phyloP scores from a whole-genome alignment of 2,888 invertebrate species.

The Heliconius ismenius region DNA sequence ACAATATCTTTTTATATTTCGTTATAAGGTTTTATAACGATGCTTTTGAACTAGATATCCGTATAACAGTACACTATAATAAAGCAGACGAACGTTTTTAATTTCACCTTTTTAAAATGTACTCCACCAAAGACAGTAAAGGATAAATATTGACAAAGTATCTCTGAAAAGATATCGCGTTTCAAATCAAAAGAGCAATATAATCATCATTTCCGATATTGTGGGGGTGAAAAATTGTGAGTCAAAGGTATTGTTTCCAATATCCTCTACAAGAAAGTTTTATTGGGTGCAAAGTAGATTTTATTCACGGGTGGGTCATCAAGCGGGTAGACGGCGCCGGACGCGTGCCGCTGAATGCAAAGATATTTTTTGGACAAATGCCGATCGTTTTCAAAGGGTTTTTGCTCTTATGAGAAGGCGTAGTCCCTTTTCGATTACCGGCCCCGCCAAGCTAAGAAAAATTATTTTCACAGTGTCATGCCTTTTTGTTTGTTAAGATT shows the following conservation, averaged over 20 bases:
- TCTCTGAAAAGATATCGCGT: conserved; percentile 66
- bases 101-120: not conserved
- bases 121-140: not conserved
- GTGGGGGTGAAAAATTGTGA: conserved; percentile 68
- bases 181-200: conserved; percentile 75
- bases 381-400: conserved; percentile 77
- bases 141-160: conserved; percentile 26
- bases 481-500: conserved; percentile 50
- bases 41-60: not conserved
- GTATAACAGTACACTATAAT: not conserved
- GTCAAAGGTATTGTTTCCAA: conserved; percentile 80
- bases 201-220: conserved; percentile 62
- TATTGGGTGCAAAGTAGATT: conserved; percentile 80
- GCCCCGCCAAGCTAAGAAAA: conserved; percentile 61
- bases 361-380: conserved; percentile 76
- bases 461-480: conserved; percentile 43
- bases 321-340: conserved; percentile 66
- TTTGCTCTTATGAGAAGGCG: conserved; percentile 67
- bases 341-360: conserved; percentile 77
- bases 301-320: conserved; percentile 75
- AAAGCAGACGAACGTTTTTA: not conserved
- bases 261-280: conserved; percentile 74
- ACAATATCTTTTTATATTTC: not conserved
- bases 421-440: conserved; percentile 73
- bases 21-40: not conserved